phyloP scores from a whole-genome alignment of 2,888 invertebrate genomes.

The Phaedon cochleariae region DNA sequence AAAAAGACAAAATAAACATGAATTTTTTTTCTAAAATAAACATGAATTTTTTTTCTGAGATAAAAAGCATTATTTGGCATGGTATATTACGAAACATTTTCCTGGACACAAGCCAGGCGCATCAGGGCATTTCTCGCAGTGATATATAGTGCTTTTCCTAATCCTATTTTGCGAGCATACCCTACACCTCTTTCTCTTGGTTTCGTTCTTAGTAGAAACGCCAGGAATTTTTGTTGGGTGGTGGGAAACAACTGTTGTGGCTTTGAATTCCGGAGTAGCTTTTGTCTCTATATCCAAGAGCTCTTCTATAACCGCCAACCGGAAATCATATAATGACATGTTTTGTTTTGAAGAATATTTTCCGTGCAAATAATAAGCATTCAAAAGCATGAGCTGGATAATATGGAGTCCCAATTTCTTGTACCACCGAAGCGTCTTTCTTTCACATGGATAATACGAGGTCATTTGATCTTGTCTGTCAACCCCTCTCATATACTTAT shows the following conservation, averaged over 20 bases:
- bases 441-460: too few species aligned
- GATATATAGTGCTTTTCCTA: slow-evolving; percentile 22
- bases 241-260: slow-evolving; percentile 9
- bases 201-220: slow-evolving; percentile 20
- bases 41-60: slow-evolving; percentile 9
- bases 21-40: too few species aligned
- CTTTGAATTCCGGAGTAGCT: slow-evolving; percentile 3
- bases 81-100: slow-evolving; percentile 17
- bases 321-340: slow-evolving; percentile 19
- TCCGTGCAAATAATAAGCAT: slow-evolving; percentile 29
- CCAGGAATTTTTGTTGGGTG: slow-evolving; percentile 17
- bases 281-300: slow-evolving; percentile 8
- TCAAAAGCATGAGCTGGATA: slow-evolving; percentile 18
- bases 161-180: slow-evolving; percentile 27
- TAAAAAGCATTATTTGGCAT: slow-evolving; percentile 17
- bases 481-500: too few species aligned
- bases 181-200: slow-evolving; percentile 24
- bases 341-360: slow-evolving; percentile 15
- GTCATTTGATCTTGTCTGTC: too few species aligned
- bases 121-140: slow-evolving; percentile 21
- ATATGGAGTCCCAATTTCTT: slow-evolving; percentile 44
- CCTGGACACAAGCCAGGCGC: slow-evolving; percentile 21
- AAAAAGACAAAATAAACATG: slow-evolving; percentile 16
- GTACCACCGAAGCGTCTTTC: slow-evolving; percentile 43
- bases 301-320: slow-evolving; percentile 7